phyloP scores from a whole-genome alignment of 2,113 vertebrate genomes.

The Vulpes lagopus region DNA sequence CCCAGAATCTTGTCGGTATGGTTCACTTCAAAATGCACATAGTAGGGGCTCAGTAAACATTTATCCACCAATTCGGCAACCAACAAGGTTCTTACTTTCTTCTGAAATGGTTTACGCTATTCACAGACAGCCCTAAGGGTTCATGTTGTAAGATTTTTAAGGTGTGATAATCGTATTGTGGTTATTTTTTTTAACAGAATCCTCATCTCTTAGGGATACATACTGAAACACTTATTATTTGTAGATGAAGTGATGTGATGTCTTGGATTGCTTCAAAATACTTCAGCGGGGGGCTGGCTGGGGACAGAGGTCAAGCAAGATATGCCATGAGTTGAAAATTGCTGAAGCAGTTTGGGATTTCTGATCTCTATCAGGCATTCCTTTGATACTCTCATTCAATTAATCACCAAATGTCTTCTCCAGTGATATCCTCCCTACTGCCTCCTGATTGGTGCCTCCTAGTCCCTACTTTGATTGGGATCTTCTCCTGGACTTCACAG shows the following conservation, averaged over 20 bases:
- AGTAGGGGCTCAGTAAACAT: background rate
- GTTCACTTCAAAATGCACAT: background rate
- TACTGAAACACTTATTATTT: slow-evolving; percentile 32
- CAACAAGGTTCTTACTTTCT: background rate
- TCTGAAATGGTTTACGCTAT: slow-evolving; percentile 26
- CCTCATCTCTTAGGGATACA: slow-evolving; percentile 7
- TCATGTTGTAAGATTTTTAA: slow-evolving; percentile 9
- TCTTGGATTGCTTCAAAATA: slow-evolving; percentile 22
- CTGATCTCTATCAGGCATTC: background rate
- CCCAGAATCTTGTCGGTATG: background rate
- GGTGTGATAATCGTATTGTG: background rate
- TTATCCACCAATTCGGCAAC: background rate
- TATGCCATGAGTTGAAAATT: slow-evolving; percentile 10
- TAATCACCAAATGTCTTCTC: background rate
- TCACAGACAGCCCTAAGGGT: background rate
- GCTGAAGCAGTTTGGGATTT: background rate
- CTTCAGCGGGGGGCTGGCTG: background rate
- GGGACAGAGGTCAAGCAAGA: slow-evolving; percentile 27
- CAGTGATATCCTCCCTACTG: background rate
- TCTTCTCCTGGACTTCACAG: background rate
- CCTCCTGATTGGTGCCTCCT: background rate
- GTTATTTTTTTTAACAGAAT: background rate
- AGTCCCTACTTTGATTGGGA: background rate
- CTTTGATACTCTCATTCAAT: background rate
- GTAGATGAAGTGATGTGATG: background rate